Percentiles rank a stretch among this genome's conserved stretches.
Conservation (phyloP, 2,113 vertebrate species). For the Hipposideros armiger region DNA sequence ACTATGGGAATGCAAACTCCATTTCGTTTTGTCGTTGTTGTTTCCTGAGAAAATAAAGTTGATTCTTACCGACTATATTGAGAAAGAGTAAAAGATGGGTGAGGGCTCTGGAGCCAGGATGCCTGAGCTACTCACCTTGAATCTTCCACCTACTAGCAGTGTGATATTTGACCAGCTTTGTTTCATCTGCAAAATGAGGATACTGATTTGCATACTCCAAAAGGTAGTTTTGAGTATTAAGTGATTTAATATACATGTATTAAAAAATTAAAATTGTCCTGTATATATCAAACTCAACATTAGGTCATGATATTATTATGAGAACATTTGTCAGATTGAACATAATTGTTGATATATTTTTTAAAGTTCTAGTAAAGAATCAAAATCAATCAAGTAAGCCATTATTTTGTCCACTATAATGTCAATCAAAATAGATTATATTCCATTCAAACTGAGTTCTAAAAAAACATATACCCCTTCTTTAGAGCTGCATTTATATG, state of each 20-base stretch:
- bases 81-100: neutral
- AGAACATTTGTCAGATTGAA: neutral
- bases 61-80: neutral
- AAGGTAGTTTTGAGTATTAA: neutral
- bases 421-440: neutral
- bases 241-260: neutral
- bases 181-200: neutral
- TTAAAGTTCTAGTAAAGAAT: neutral
- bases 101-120: rapidly evolving
- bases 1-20: neutral
- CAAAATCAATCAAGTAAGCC: neutral
- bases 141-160: neutral
- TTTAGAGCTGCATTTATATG: conserved; percentile 57
- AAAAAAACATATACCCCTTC: neutral
- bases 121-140: neutral
- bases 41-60: neutral
- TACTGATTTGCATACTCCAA: neutral
- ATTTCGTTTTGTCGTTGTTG: neutral
- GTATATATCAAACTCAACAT: neutral
- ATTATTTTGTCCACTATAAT: neutral
- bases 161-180: neutral
- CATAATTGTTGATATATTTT: neutral
- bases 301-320: neutral
- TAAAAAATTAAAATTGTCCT: neutral
- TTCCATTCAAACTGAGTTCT: conserved; percentile 22